Evolutionary conservation across 2,888 invertebrate species (phyloP).

Genomic region (Lymantria dispar): DNA sequence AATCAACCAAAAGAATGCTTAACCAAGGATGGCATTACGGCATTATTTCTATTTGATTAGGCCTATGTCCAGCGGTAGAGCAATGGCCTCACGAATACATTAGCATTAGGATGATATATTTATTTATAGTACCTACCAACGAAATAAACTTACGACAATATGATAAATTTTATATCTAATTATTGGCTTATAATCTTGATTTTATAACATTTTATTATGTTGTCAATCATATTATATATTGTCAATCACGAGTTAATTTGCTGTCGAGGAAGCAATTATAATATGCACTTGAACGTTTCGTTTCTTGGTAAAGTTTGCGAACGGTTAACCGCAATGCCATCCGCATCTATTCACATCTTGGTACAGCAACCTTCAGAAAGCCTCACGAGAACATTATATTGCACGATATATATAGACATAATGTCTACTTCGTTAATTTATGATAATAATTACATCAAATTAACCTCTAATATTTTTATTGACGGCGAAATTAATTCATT

Average conservation of each 20-base stretch:
- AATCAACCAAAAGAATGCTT: too few species aligned
- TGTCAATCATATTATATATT: not conserved
- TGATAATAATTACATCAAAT: slow-evolving; percentile 6
- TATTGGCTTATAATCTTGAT: too few species aligned
- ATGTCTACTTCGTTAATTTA: slow-evolving; percentile 8
- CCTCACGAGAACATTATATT: slow-evolving; percentile 16
- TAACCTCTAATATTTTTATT: slow-evolving; percentile 3
- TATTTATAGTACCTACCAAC: too few species aligned
- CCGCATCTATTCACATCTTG: slow-evolving; percentile 13
- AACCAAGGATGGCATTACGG: too few species aligned
- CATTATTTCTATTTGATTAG: too few species aligned
- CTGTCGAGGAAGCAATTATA: slow-evolving; percentile 22
- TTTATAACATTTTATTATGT: too few species aligned
- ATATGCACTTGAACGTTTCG: slow-evolving; percentile 12
- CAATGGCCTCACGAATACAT: too few species aligned
- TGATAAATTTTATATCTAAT: too few species aligned
- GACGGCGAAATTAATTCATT: slow-evolving; percentile 9
- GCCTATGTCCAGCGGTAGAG: too few species aligned
- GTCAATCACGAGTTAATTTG: slow-evolving; percentile 10
- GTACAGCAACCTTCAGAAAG: slow-evolving; percentile 17
- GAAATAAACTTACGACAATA: too few species aligned
- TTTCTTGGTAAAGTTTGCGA: slow-evolving; percentile 30
- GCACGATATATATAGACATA: slow-evolving; percentile 9
- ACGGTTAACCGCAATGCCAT: slow-evolving; percentile 30
- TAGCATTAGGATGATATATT: too few species aligned